These are phyloP conservation scores for Tinea pellionella DNA, from an alignment of 2,888 invertebrate genomes.

Conservation along the genomic window DNA sequence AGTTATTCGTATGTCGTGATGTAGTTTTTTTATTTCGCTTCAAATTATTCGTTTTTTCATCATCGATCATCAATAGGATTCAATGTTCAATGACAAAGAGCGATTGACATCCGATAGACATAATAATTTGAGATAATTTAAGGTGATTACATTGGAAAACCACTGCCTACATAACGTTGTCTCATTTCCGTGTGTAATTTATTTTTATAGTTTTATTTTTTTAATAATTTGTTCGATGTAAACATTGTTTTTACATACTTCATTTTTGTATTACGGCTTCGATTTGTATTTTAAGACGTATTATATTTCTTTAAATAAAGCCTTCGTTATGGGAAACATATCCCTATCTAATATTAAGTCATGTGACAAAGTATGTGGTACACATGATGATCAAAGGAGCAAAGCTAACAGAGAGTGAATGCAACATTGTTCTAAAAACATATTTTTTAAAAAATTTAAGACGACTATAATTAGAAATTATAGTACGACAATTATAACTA, in stretches of 20 bases:
- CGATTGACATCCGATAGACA: constrained; percentile 57
- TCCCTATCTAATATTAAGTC: too few relatives aligned
- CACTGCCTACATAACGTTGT: neutral
- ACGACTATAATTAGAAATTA: too few relatives aligned
- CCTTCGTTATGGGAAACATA: too few relatives aligned
- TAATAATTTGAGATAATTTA: constrained; percentile 33
- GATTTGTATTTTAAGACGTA: too few relatives aligned
- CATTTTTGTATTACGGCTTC: too few relatives aligned
- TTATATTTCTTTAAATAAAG: too few relatives aligned
- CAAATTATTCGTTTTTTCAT: constrained; percentile 39
- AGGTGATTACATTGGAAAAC: constrained; percentile 20
- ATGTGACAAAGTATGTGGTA: too few relatives aligned
- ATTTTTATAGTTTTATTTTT: neutral
- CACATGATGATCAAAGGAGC: too few relatives aligned
- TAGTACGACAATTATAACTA: too few relatives aligned
- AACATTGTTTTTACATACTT: neutral
- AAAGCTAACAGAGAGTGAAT: too few relatives aligned
- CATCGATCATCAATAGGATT: constrained; percentile 25
- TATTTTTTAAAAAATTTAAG: too few relatives aligned
- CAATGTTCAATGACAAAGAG: constrained; percentile 54
- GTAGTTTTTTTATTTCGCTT: constrained; percentile 35
- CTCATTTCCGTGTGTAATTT: constrained; percentile 5
- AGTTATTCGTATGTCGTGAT: constrained; percentile 17
- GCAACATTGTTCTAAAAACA: too few relatives aligned
- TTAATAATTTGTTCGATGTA: neutral